A percentile compares a stretch with the other conserved stretches of the same genome.
phyloP scores from a whole-genome alignment of 2,113 vertebrate species.

The Pituophis catenifer region DNA sequence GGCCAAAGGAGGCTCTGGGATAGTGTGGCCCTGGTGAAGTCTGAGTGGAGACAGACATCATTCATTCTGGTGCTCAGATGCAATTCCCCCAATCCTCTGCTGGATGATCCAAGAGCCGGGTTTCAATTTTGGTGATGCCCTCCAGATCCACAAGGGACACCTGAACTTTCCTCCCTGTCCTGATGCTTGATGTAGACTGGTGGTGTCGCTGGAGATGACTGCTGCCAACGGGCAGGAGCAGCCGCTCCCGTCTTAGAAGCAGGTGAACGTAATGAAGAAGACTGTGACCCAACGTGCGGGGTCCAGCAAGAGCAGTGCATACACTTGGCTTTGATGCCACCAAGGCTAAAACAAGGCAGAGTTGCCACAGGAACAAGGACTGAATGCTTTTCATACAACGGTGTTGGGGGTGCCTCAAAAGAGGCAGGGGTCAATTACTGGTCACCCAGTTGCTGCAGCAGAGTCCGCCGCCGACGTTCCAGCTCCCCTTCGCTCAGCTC shows the following conservation, averaged over 20 bases:
- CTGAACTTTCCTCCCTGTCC: neutral
- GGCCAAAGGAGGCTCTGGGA: neutral
- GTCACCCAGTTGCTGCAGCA: constrained; percentile 72
- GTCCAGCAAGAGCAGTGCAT: neutral
- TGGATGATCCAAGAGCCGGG: neutral
- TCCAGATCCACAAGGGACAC: neutral
- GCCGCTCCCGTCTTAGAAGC: neutral
- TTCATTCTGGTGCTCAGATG: neutral
- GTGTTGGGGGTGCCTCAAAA: neutral
- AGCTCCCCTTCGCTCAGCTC: constrained; percentile 74
- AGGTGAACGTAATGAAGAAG: neutral
- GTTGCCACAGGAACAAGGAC: neutral
- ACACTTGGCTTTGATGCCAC: neutral
- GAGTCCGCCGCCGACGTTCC: constrained; percentile 69
- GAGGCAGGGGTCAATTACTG: constrained; percentile 60
- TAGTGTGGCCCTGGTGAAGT: neutral
- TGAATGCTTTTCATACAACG: neutral
- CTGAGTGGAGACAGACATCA: neutral
- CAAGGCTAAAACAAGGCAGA: neutral
- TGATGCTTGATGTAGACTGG: neutral
- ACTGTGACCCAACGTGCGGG: neutral
- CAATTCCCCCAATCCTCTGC: neutral
- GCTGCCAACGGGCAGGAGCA: neutral
- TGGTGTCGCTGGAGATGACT: neutral
- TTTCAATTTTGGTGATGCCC: neutral